A percentile compares a stretch with the other conserved stretches of the same genome.
Conservation (phyloP, 2,797 vertebrate genomes). For the Macrochelys suwanniensis region DNA sequence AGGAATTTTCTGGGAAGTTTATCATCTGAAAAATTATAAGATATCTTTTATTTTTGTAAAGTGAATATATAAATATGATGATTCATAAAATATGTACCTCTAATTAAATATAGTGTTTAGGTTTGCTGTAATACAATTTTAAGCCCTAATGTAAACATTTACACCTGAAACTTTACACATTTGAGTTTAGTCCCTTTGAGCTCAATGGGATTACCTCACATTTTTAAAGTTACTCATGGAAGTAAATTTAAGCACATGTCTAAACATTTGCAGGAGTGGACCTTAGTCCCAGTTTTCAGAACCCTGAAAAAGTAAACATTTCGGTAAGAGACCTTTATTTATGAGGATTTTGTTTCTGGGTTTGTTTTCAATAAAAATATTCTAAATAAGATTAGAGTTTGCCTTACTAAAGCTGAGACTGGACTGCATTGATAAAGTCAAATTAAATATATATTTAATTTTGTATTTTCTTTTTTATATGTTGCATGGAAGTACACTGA, state of each 20-base stretch:
- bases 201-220: neutral
- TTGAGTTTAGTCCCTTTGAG: neutral
- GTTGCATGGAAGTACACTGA: neutral
- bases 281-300: neutral
- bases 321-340: neutral
- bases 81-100: neutral
- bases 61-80: neutral
- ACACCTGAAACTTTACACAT: accelerated
- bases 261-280: neutral
- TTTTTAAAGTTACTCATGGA: neutral
- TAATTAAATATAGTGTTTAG: neutral
- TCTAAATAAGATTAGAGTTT: neutral
- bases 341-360: neutral
- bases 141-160: neutral
- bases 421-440: neutral
- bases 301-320: neutral
- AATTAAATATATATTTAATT: neutral
- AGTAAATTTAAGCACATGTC: neutral
- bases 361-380: neutral
- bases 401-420: neutral
- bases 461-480: neutral
- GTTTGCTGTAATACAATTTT: neutral
- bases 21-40: neutral
- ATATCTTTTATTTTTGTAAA: neutral
- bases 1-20: accelerated